phyloP scores from a whole-genome alignment of 2,888 invertebrate species.

The Fragum whitleyi region DNA sequence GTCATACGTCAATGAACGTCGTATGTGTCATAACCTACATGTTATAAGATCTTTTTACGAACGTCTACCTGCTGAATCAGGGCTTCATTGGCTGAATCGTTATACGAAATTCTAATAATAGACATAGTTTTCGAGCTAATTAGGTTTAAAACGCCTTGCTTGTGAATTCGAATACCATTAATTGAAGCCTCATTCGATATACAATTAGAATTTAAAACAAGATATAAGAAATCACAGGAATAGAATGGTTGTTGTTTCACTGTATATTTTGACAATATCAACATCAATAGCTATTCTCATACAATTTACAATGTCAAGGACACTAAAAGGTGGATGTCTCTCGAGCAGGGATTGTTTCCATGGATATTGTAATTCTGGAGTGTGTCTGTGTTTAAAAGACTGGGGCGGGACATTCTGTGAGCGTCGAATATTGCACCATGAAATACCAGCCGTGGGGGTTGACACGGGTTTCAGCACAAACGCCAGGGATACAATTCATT shows the following conservation, averaged over 20 bases:
- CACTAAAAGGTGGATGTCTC: background rate
- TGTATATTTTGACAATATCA: background rate
- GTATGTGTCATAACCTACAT: background rate
- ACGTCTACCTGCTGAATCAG: background rate
- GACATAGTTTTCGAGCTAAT: background rate
- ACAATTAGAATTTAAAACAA: too few species aligned
- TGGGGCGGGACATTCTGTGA: conserved; percentile 5
- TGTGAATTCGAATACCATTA: background rate
- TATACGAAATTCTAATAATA: background rate
- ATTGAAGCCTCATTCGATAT: too few species aligned
- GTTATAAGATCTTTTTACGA: background rate
- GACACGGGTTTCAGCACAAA: background rate
- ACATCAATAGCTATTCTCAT: background rate
- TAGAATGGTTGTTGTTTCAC: background rate
- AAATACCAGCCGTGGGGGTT: background rate
- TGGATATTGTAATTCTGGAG: conserved; percentile 8
- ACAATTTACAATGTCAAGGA: background rate
- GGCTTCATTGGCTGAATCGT: background rate
- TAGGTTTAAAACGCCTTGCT: background rate
- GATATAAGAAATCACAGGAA: background rate
- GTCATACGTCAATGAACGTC: background rate
- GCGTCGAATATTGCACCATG: background rate
- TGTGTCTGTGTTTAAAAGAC: background rate
- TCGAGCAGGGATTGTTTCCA: conserved; percentile 7
- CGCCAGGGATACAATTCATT: background rate